Percentiles rank a stretch among this genome's conserved stretches.
Evolutionary conservation across 2,113 vertebrate genomes (phyloP).

Genomic region (Syngnathoides biaculeatus): DNA sequence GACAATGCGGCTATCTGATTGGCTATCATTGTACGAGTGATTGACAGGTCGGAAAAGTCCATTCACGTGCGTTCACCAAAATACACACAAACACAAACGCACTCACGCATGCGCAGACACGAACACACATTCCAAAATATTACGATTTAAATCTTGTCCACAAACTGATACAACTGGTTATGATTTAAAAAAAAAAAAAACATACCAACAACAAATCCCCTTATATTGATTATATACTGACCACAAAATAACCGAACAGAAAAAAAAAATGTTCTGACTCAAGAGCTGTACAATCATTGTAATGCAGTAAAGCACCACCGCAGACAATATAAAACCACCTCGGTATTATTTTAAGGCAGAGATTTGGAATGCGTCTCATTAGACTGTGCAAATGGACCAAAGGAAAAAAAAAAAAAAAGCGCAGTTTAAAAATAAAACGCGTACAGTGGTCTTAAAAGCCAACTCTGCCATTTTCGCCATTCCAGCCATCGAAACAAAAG

Average conservation of each 20-base stretch:
- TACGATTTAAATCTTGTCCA: no score
- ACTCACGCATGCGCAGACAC: no score
- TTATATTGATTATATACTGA: no score
- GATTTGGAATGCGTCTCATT: background rate
- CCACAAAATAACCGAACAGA: background rate
- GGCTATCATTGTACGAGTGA: no score
- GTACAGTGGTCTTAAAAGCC: background rate
- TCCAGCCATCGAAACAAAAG: slow-evolving; percentile 2
- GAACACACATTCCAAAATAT: background rate
- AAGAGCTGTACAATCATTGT: no score
- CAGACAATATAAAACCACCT: background rate
- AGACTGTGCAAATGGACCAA: background rate
- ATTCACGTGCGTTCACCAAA: background rate
- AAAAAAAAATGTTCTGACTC: background rate
- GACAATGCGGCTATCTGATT: no score
- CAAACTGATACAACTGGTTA: background rate
- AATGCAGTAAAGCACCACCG: background rate
- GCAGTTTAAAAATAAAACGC: background rate
- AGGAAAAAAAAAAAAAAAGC: background rate
- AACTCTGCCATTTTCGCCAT: background rate
- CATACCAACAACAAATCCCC: background rate
- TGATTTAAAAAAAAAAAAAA: background rate
- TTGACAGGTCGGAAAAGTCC: no score
- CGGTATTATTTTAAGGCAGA: background rate
- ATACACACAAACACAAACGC: background rate